A percentile compares a stretch with the other conserved stretches of the same genome.
Conservation (phyloP, 2,888 invertebrate genomes). For the Pedicia rivosa region DNA sequence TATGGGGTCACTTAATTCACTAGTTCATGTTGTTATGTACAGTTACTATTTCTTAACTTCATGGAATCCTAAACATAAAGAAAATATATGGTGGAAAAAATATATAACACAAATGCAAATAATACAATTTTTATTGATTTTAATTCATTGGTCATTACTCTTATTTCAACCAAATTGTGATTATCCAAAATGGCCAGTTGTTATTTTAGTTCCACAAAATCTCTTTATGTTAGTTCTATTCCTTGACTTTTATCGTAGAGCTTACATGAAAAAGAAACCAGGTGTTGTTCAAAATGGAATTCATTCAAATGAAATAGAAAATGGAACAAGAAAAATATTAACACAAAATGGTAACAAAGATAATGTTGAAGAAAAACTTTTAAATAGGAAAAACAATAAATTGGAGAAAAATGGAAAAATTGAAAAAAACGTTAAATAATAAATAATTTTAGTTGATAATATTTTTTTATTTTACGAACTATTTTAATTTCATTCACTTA, state of each 20-base stretch:
- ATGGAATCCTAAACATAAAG: constrained; percentile 46
- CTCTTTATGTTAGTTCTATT: constrained; percentile 48
- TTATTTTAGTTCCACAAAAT: constrained; percentile 45
- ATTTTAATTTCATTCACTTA: no score
- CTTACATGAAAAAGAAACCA: constrained; percentile 39
- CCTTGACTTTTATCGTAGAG: constrained; percentile 46
- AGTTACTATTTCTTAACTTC: constrained; percentile 60
- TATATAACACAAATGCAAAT: constrained; percentile 65
- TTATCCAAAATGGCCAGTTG: constrained; percentile 38
- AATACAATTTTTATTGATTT: constrained; percentile 42
- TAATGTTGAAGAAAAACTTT: no score
- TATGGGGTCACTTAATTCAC: constrained; percentile 53
- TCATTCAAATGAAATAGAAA: no score
- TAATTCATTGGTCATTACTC: constrained; percentile 34
- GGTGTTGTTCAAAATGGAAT: no score
- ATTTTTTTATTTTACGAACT: no score
- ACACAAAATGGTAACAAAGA: no score
- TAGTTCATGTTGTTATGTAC: constrained; percentile 76
- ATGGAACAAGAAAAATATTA: no score
- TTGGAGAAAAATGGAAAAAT: no score
- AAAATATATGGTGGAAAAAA: constrained; percentile 64
- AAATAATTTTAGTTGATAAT: no score
- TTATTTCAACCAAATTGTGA: constrained; percentile 37
- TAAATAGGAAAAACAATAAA: no score
- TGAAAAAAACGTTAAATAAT: no score